Evolutionary conservation across 2,113 vertebrate species (phyloP), one percentile per base, ranked within the genome.

Genomic region (Megalops atlanticus): DNA sequence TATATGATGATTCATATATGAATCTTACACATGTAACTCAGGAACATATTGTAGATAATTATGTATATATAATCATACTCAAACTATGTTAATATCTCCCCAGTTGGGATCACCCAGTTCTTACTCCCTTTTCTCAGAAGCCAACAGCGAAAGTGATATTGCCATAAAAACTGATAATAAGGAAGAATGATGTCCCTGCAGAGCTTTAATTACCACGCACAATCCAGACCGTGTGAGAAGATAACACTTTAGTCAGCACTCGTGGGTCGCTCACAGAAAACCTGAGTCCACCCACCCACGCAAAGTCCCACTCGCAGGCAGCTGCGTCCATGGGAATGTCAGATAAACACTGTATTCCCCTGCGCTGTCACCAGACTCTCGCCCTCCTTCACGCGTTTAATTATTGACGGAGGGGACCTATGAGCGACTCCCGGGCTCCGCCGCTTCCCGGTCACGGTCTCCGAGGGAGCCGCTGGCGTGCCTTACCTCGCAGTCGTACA

Each of bases 401-500:
- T 77, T 52, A 73, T 73, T 73, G 78, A 80, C 70, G 24, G 36
- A 54, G 69, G n/a, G 12, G 69, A 24, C 70, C n/a, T 3, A 70
- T 38, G 35, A 52, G 45, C 36, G 4, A 35, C 21, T 33, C 43
- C 3, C n/a, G 49, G 58, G 58, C 47, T 35, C 15, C 21, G 18
- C 18, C 39, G 21, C 38, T 54, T 38, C 6, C 52, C 54, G 1
- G 8, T 8, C 77, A 10, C 8, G 3, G 69, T 21, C 11, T 12
- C 33, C 6, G 39, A 8, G 6, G 36, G 41, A 33, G 40, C 39
- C 10, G 36, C 2, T 64, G 82, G 84, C 40, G 69, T 0, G 81
- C 92, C 93, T 84, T 90, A 99, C 97, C 95, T 96, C 95, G 41
- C 93, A 97, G 1, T 93, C 96, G 88, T 96, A 99, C 74, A 99